These are phyloP conservation scores for Scaptomyza caliginosa DNA, from an alignment of 2,888 invertebrate species.

Conservation along the genomic window DNA sequence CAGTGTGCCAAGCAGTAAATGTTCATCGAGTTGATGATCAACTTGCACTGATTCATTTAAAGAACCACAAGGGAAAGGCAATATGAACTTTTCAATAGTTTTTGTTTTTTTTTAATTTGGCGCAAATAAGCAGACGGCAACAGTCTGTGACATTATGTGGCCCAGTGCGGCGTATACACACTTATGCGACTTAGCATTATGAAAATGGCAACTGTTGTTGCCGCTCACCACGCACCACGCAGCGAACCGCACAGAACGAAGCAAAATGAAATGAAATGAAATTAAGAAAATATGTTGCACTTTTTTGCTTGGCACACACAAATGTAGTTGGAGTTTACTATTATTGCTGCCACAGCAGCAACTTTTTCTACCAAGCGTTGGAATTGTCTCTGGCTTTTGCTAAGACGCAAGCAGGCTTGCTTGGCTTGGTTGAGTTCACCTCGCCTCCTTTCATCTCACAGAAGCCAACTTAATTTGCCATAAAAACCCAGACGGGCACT, in stretches of 20 bases:
- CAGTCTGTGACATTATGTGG: conserved; percentile 2
- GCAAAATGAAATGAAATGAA: conserved; percentile 58
- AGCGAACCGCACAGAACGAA: neutral
- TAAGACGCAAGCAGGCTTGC: conserved; percentile 11
- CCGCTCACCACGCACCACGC: neutral
- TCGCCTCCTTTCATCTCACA: conserved; percentile 3
- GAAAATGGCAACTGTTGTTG: conserved; percentile 49
- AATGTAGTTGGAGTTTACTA: conserved; percentile 19
- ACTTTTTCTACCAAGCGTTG: conserved; percentile 31
- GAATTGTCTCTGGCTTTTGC: conserved; percentile 64
- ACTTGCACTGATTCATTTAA: conserved; percentile 8
- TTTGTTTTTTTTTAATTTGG: conserved; percentile 66
- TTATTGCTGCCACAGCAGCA: conserved; percentile 25
- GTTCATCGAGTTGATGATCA: neutral
- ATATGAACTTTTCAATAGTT: conserved; percentile 50
- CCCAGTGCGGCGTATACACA: conserved; percentile 72
- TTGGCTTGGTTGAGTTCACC: neutral
- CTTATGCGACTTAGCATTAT: conserved; percentile 68
- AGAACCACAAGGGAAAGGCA: neutral
- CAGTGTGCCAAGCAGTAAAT: neutral
- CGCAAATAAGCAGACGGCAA: conserved; percentile 32
- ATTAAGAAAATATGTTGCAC: conserved; percentile 77
- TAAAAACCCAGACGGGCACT: conserved; percentile 65
- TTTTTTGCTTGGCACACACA: conserved; percentile 49
- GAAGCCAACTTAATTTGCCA: conserved; percentile 71